phyloP scores from a whole-genome alignment of 1,140 invertebrate genomes.

The Dolichoris vasculosae region DNA sequence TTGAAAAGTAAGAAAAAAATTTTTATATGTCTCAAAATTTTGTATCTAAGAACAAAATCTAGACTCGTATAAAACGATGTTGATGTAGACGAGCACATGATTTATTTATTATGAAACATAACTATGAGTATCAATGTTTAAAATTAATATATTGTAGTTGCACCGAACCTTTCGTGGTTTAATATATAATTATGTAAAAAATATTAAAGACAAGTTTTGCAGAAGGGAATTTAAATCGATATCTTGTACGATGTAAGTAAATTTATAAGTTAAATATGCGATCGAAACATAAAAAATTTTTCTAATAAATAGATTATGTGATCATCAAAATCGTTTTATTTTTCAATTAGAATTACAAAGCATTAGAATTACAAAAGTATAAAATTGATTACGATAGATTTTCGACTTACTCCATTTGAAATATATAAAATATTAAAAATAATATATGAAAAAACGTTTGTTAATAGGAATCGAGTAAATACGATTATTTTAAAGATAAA shows the following conservation, averaged over 20 bases:
- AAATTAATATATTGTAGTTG: neutral
- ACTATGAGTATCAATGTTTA: neutral
- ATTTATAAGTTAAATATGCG: neutral
- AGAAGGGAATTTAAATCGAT: neutral
- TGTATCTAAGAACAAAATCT: neutral
- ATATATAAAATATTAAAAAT: neutral
- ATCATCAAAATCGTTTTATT: neutral
- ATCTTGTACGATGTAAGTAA: neutral
- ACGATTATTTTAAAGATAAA: neutral
- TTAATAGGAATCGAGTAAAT: neutral
- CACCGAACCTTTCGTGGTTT: neutral
- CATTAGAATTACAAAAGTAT: neutral
- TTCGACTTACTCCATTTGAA: conserved; percentile 10
- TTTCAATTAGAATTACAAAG: neutral
- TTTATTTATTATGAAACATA: conserved; percentile 9
- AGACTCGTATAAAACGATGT: neutral
- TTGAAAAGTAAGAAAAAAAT: conserved; percentile 34
- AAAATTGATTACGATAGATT: neutral
- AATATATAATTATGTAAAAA: neutral
- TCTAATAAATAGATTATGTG: neutral
- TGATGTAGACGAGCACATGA: neutral
- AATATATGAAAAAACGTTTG: neutral
- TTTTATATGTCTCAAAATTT: conserved; percentile 29
- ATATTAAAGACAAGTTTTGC: neutral
- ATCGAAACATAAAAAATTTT: neutral